These are phyloP conservation scores for Bambusicola thoracicus DNA, from an alignment of 2,113 vertebrate species.

Conservation along the genomic window DNA sequence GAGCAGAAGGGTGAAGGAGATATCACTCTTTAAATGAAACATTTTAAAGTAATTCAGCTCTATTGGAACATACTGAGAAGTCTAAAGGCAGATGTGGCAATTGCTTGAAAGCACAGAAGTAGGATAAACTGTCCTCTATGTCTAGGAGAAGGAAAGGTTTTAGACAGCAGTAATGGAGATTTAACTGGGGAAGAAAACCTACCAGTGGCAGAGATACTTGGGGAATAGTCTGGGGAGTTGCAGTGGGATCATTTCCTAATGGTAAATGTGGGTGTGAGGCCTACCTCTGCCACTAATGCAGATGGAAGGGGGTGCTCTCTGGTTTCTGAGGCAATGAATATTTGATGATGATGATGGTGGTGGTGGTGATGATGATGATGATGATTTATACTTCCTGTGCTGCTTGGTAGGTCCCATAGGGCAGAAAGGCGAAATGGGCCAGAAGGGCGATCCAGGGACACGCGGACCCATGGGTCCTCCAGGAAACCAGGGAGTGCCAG, in stretches of 20 bases:
- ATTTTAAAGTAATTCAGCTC: neutral
- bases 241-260: neutral
- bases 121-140: no score
- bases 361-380: neutral
- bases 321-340: neutral
- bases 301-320: neutral
- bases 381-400: neutral
- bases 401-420: constrained; percentile 54
- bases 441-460: constrained; percentile 58
- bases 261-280: neutral
- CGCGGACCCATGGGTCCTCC: constrained; percentile 19
- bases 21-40: neutral
- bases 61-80: neutral
- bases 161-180: neutral
- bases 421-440: constrained; percentile 58
- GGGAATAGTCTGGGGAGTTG: neutral
- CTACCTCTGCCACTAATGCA: neutral
- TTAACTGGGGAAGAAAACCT: neutral
- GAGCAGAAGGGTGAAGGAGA: neutral
- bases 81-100: neutral
- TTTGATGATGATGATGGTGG: neutral
- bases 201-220: neutral
- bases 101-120: neutral
- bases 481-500: constrained; percentile 55
- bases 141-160: neutral